These are phyloP conservation scores for Netelia inedita DNA, from an alignment of 2,888 invertebrate genomes.

Conservation along the genomic window DNA sequence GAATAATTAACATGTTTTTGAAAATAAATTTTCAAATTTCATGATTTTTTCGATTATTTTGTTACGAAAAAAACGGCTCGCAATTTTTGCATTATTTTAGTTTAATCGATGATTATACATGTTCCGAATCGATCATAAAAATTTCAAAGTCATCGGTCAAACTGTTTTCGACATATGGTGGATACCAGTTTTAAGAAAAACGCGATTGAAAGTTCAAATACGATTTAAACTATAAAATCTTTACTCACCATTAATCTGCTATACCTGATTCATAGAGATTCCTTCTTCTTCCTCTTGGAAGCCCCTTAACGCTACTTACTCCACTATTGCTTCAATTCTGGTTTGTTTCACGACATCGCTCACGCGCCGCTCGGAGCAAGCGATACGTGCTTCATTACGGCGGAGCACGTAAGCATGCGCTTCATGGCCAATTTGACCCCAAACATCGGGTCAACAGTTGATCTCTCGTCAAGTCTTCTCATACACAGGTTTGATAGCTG, in stretches of 20 bases:
- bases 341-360: slow-evolving; percentile 30
- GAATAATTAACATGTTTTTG: slow-evolving; percentile 5
- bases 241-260: slow-evolving; percentile 26
- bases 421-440: slow-evolving; percentile 7
- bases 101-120: slow-evolving; percentile 14
- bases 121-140: slow-evolving; percentile 31
- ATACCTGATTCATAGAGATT: not conserved
- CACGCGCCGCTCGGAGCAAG: slow-evolving; percentile 20
- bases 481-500: slow-evolving; percentile 18
- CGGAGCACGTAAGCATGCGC: slow-evolving; percentile 20
- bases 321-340: slow-evolving; percentile 21
- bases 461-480: slow-evolving; percentile 26
- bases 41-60: slow-evolving; percentile 8
- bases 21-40: not conserved
- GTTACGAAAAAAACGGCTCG: slow-evolving; percentile 12
- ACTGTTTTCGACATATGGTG: slow-evolving; percentile 44
- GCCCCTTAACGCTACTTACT: slow-evolving; percentile 16
- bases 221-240: slow-evolving; percentile 34
- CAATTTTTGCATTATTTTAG: slow-evolving; percentile 12
- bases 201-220: slow-evolving; percentile 31
- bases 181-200: slow-evolving; percentile 40
- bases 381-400: slow-evolving; percentile 18
- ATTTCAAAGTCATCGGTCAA: slow-evolving; percentile 40
- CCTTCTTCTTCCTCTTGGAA: not conserved
- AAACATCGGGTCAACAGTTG: slow-evolving; percentile 30